These are phyloP conservation scores for Porites rus DNA, from an alignment of 92 coral and sea anemone species.

Conservation along the genomic window DNA sequence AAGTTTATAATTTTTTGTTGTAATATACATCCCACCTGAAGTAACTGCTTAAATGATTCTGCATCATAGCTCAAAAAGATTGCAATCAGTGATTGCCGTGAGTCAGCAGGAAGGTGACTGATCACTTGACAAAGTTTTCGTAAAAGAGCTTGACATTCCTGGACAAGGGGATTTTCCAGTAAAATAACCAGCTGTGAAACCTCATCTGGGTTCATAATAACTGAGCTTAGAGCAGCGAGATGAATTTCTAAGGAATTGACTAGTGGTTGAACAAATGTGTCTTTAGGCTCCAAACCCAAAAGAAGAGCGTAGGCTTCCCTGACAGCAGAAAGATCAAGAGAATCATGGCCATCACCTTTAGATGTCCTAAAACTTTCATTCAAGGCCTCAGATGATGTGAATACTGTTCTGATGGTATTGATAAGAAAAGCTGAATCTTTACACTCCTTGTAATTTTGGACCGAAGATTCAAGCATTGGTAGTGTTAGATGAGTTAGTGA, in stretches of 20 bases:
- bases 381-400: conserved; percentile 92
- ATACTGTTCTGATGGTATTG: conserved; percentile 95
- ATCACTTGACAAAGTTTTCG: conserved; percentile 80
- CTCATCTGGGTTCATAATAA: conserved; percentile 68
- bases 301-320: conserved; percentile 81
- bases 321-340: conserved; percentile 80
- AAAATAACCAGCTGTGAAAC: conserved; percentile 83
- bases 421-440: conserved; percentile 87
- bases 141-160: conserved; percentile 74
- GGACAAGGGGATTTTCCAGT: conserved; percentile 89
- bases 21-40: conserved; percentile 63
- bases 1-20: too few relatives aligned
- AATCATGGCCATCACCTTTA: conserved; percentile 18
- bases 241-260: conserved; percentile 93
- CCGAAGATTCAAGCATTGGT: conserved; percentile 85
- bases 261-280: conserved; percentile 72
- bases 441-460: conserved; percentile 83
- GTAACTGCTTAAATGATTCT: conserved; percentile 63
- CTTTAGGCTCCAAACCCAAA: conserved; percentile 80
- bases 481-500: conserved; percentile 92
- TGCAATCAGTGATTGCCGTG: conserved; percentile 65
- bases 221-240: conserved; percentile 76
- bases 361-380: conserved; percentile 87
- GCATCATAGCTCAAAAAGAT: conserved; percentile 55
- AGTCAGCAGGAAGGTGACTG: conserved; percentile 62